Conservation (phyloP, 2,797 vertebrate species). For the Tachyglossus aculeatus region DNA sequence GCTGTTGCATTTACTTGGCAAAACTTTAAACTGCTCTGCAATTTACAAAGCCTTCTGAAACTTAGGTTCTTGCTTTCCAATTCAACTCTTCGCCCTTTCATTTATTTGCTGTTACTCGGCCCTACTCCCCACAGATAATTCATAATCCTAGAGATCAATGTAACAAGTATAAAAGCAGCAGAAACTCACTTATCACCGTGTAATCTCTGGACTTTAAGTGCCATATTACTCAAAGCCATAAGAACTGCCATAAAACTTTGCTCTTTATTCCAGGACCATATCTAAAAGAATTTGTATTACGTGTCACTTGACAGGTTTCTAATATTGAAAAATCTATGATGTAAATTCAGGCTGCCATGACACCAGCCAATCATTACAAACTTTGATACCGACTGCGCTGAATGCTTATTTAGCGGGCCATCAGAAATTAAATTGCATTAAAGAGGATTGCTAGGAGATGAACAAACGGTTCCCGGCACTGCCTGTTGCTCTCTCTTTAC, state of each 20-base stretch:
- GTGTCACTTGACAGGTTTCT: conserved; percentile 54
- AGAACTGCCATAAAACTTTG: conserved; percentile 77
- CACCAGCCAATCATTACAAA: conserved; percentile 69
- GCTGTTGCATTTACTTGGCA: not conserved
- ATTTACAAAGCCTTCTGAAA: not conserved
- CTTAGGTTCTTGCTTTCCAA: conserved; percentile 4
- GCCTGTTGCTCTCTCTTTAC: conserved; percentile 2
- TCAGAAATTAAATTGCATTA: conserved; percentile 57
- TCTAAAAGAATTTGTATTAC: conserved; percentile 59
- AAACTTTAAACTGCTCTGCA: not conserved
- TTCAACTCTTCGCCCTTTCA: not conserved
- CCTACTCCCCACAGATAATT: conserved; percentile 14
- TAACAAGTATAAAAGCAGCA: conserved; percentile 32
- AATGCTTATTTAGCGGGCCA: conserved; percentile 70
- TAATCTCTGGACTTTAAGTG: conserved; percentile 60
- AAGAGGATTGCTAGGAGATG: conserved; percentile 27
- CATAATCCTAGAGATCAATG: conserved; percentile 23
- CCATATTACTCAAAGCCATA: conserved; percentile 68
- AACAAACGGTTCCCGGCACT: conserved; percentile 43
- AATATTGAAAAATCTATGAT: conserved; percentile 36
- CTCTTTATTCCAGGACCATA: conserved; percentile 65
- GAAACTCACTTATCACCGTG: conserved; percentile 71
- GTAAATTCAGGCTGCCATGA: conserved; percentile 52
- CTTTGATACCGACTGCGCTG: conserved; percentile 55
- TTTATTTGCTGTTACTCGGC: not conserved